Evolutionary conservation across 2,113 vertebrate genomes (phyloP), one percentile per base, ranked within the genome.

Genomic region (Scartelaos histophorus): DNA sequence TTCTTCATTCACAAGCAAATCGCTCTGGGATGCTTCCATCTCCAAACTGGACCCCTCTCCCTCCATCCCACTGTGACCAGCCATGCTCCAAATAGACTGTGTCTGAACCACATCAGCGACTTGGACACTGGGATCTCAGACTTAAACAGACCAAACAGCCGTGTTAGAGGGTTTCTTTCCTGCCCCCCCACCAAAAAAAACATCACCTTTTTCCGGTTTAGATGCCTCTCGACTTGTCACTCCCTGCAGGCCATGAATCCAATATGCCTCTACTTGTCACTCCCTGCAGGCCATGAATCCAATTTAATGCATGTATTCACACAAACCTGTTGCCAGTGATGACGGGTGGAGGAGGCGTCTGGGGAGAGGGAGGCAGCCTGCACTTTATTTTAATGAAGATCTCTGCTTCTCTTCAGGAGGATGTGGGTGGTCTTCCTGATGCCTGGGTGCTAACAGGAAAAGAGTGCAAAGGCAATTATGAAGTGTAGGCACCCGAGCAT

Each of bases 281-380:
- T 88, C 88, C 87, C 85, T 85, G 69, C 80, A 88, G 90, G 84
- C 85, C 82, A 70, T 73, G 70, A 91, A 92, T 91, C 88, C 85
- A 93, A 93, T 92, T 92, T 92, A 91, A 90, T 91, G 90, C 87
- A 88, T 89, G 85, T 89, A 89, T 88, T 91, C 90, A 89, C 87
- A 88, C 78, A 73, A 76, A 86, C 84, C 81, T 83, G 73, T 90
- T 90, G 85, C 86, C 71, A 73, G 62, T 70, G 81, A 89, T 73
- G 80, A 78, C 64, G 79, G 62, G 29, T 66, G 35, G 65, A 47
- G 38, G 64, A 76, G 68, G 15, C 49, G 47, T 74, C 22, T 56
- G 69, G 10, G 19, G 54, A 70, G 67, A 7, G 73, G 47, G 70
- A 75, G 56, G 71, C 71, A 82, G 69, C 60, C 77, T n/a, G 74